These are phyloP conservation scores for Aegypius monachus DNA, from an alignment of 2,113 vertebrate genomes.

Conservation along the genomic window DNA sequence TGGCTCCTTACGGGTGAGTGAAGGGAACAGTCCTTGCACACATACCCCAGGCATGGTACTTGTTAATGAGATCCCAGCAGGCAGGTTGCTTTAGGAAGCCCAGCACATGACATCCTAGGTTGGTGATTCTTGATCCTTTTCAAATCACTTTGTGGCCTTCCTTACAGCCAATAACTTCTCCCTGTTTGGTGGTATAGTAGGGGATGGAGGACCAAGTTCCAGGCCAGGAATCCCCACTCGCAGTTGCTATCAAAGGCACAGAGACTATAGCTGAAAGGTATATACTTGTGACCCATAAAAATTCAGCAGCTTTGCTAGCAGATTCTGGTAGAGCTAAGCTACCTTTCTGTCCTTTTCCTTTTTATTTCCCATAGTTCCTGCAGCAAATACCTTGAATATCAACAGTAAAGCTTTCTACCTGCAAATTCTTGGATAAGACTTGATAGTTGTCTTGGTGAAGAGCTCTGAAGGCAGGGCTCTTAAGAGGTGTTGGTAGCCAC, in stretches of 20 bases:
- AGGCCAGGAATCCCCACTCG: background rate
- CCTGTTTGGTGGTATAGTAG: background rate
- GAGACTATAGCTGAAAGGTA: background rate
- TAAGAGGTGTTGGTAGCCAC: background rate
- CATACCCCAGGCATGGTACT: accelerated
- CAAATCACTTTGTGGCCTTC: background rate
- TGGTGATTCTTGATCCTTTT: background rate
- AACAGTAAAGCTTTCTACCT: background rate
- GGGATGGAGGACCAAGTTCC: background rate
- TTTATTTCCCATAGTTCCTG: background rate
- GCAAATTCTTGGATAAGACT: background rate
- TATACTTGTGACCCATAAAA: background rate
- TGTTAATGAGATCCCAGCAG: background rate
- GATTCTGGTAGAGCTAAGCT: background rate
- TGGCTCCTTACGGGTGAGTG: background rate
- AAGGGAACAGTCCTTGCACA: background rate
- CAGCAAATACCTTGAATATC: background rate
- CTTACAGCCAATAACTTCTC: background rate
- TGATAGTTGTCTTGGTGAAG: background rate
- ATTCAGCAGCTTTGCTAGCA: background rate
- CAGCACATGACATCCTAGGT: background rate
- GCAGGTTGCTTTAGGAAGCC: background rate
- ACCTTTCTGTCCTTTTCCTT: background rate
- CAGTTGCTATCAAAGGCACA: background rate
- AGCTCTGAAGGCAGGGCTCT: background rate